Base-by-base conservation (phyloP, 2,113 vertebrate genomes). In the Hiodon tergisus region DNA sequence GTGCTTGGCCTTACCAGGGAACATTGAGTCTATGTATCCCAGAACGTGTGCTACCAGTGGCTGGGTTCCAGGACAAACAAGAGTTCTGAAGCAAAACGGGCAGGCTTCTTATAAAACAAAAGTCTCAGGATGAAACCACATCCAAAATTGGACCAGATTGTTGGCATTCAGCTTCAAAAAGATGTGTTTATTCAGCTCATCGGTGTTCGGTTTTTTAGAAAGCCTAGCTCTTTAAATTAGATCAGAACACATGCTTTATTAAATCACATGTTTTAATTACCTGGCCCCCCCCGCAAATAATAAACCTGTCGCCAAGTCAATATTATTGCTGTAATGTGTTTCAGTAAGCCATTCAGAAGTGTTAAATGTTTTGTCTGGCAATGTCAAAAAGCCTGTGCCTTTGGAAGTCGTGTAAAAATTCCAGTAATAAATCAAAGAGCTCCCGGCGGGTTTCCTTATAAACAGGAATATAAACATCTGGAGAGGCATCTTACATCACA, bases 51-150 rank as follows among this genome's bases (percentile, higher is more conserved):
- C 72, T 69, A 52, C 6, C 67, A 16, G 14, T 51, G 7, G 14
- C 61, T 69, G 67, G 51, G n/a, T 16, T 69, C 67, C 67, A 69
- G 9, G 8, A 10, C n/a, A 69, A 54, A 69, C 67, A 69, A 16
- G 8, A 16, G 67, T 16, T 17, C 16, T 2, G 9, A 50, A 54
- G 61, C 51, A 54, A 52, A 6, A 53, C 67, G 16, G 67, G 1
- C 14, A n/a, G 67, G 11, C 50, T 73, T 73, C 72, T 51, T 61
- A 55, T 48, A 50, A 7, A 65, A 50, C 65, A 14, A 52, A 14
- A 61, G 50, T n/a, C 60, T 63, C 16, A 31, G 8, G n/a, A 9
- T 17, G 6, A 11, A 31, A 73, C 59, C n/a, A 4, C 48, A 61
- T 60, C 9, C 4, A 46, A 51, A 55, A 72, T 54, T 9, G 16